Evolutionary conservation across 2,797 vertebrate species (phyloP), one percentile per base, ranked within the genome.

Genomic region (Podarcis siculus): DNA sequence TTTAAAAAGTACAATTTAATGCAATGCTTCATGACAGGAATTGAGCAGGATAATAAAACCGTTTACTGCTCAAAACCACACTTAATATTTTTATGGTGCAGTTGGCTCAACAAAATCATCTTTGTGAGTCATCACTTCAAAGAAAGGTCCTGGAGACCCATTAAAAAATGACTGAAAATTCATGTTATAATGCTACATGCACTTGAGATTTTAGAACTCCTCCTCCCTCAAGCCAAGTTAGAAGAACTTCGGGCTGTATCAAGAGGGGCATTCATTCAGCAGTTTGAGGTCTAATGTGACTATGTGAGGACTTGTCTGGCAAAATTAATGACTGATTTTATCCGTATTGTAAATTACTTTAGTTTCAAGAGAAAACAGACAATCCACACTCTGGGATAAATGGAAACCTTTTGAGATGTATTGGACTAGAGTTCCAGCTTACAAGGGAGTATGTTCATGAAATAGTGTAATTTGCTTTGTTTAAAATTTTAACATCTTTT

Each of bases 91-190:
- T 97, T 96, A 97, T 9, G 90, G 94, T 87, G 92, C 90, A 90
- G 90, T 96, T 96, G 94, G 94, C 91, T 94, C 95, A 93, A 96
- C 95, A 96, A 94, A 96, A 95, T 96, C 89, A 85, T 95, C 95
- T 95, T 94, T 96, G 93, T 97, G 95, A 97, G 95, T 97, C 95
- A 95, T 94, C 90, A 90, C 95, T 96, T 96, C 96, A 96, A 96
- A 97, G 95, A 82, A 90, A 94, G 91, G 94, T 94, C 90, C 95
- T 95, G 61, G 95, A 91, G 94, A 94, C 94, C 95, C 95, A 93
- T 95, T 96, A 95, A 95, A 58, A 95, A 88, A 75, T 89, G 93
- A 92, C 83, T 95, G 90, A 90, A 94, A 81, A 88, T 87, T 88
- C 91, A 82, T 87, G 93, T 91, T 89, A 89, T 90, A 94, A 90